Percentiles rank a stretch among this genome's conserved stretches.
These are phyloP conservation scores for Chamaea fasciata DNA, from an alignment of 2,113 vertebrate genomes.

Conservation along the genomic window DNA sequence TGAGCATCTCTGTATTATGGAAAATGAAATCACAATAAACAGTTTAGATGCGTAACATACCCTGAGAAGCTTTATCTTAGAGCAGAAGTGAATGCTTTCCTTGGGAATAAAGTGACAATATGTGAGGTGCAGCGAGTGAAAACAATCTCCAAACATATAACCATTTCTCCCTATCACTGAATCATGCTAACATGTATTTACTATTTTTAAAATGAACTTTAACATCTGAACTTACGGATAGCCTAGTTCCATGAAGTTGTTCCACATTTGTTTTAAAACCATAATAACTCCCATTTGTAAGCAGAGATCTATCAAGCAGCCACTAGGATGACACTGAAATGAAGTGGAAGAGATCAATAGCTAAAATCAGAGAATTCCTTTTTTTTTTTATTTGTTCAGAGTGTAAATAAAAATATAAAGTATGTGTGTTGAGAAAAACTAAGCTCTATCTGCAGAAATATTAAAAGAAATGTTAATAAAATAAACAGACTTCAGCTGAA, in stretches of 20 bases:
- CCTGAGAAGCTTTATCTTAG: not conserved
- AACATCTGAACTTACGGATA: slow-evolving; percentile 84
- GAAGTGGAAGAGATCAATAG: not conserved
- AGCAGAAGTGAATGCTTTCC: not conserved
- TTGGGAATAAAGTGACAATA: not conserved
- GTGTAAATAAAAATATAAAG: not conserved
- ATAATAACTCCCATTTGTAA: slow-evolving; percentile 99
- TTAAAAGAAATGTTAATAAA: not conserved
- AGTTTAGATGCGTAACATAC: not conserved
- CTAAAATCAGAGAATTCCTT: not conserved
- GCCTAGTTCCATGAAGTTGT: slow-evolving; percentile 98
- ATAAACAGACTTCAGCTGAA: not conserved
- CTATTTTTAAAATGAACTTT: not conserved
- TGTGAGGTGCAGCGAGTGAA: not conserved
- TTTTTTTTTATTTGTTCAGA: not conserved
- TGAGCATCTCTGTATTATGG: not conserved
- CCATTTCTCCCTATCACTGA: not conserved
- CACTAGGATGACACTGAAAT: slow-evolving; percentile 93
- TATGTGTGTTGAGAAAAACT: not conserved
- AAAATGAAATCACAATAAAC: not conserved
- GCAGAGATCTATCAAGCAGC: slow-evolving; percentile 98
- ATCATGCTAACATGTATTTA: not conserved
- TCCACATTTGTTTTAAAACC: slow-evolving; percentile 99
- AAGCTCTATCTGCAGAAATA: not conserved
- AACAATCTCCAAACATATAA: not conserved